Base-by-base conservation (phyloP, 1,140 invertebrate species). In the Cyclina sinensis region DNA sequence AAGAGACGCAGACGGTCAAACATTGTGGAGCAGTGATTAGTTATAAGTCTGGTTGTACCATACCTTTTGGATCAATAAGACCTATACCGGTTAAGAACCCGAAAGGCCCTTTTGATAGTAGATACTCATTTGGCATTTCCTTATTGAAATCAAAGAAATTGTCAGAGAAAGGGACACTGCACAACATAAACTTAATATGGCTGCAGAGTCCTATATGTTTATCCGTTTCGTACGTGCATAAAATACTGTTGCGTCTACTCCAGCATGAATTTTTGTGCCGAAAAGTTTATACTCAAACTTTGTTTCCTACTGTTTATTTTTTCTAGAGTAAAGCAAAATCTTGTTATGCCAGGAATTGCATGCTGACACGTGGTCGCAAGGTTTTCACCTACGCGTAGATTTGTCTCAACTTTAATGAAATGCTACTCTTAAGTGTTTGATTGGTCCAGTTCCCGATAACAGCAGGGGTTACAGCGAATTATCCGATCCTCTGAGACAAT, bases 381-480 rank as follows among this genome's bases (percentile, higher is more conserved):
- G 95, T 99, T 99, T 76, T 97, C 96, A 0, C 98, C 98, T 3
- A 99, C 98, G 0, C 98, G 97, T 24, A 97, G 96, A 96, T 98
- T 97, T 24, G 92, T 89, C n/a, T 82, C 27, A 9, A 93, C 90
- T 24, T 84, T 89, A n/a, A 94, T 93, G 92, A 91, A 74, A 7
- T 90, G 54, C 21, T 78, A 54, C 21, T 93, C 84, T n/a, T 14
- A 93, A 80, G 54, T 93, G 93, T 68, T 90, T 43, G 32, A 68
- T 89, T 39, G 98, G 98, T 0, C 98, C 98, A 3, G 99, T 96
- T 0, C 98, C 99, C 3, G 98, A 98, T 0, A 99, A 94, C 98
- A 99, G 98, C 4, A 99, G 94, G 0, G 99, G 91, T 89, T 99
- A 98, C 0, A 98, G 97, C 0, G 98, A 98, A 92, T 98, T 98